A percentile compares a stretch with the other conserved stretches of the same genome.
Evolutionary conservation across 2,797 vertebrate genomes (phyloP).

Genomic region (Streptopelia turtur): DNA sequence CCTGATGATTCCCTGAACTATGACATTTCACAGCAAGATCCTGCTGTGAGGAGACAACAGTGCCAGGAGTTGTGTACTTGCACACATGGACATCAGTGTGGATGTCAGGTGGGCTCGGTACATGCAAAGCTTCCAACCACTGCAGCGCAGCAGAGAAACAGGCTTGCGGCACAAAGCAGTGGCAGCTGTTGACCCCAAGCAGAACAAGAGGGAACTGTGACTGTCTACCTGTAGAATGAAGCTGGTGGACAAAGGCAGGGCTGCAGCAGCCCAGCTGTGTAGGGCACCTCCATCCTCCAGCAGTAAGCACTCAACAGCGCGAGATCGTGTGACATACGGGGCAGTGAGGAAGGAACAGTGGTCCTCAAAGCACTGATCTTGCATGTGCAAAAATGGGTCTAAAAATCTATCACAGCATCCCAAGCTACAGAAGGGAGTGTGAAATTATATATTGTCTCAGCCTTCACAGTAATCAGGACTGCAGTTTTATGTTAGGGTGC

Average conservation of each 20-base stretch:
- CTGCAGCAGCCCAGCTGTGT: background rate
- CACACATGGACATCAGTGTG: accelerated
- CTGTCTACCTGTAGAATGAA: background rate
- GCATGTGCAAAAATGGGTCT: background rate
- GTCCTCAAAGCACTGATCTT: background rate
- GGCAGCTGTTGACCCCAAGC: background rate
- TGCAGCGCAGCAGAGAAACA: background rate
- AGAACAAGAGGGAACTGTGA: background rate
- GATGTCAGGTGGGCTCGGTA: accelerated
- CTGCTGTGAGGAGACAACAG: background rate
- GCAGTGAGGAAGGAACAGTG: accelerated
- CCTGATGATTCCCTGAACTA: background rate
- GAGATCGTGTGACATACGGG: accelerated
- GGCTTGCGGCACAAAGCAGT: background rate
- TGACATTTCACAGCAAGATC: background rate
- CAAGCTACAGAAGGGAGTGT: background rate
- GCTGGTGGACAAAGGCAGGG: background rate
- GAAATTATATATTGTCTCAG: background rate
- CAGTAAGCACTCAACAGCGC: accelerated
- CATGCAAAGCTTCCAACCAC: accelerated
- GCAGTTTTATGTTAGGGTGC: background rate
- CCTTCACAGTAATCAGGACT: background rate
- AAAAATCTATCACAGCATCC: background rate
- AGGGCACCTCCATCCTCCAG: background rate
- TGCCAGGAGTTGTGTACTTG: accelerated